A percentile compares a stretch with the other conserved stretches of the same genome.
Evolutionary conservation across 2,888 invertebrate species (phyloP).

Genomic region (Cordilura impudica): DNA sequence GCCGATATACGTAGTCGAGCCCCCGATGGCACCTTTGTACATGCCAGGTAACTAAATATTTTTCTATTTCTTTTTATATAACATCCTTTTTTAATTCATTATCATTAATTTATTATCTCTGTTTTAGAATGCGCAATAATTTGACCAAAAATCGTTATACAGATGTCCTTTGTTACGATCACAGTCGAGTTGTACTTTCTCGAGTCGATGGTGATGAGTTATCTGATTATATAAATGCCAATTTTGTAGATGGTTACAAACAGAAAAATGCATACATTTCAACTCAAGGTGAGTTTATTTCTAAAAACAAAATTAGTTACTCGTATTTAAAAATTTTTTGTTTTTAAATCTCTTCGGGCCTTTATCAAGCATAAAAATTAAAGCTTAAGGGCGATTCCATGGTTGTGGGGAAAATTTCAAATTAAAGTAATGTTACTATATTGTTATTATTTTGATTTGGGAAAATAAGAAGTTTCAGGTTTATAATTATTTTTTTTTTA

Average conservation of each 20-base stretch:
- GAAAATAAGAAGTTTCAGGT: too few relatives aligned
- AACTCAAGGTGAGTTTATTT: slow-evolving; percentile 88
- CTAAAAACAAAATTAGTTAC: too few relatives aligned
- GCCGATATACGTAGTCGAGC: slow-evolving; percentile 90
- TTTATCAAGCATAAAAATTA: too few relatives aligned
- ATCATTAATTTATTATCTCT: neutral
- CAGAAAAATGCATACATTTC: slow-evolving; percentile 98
- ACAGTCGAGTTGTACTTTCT: slow-evolving; percentile 92
- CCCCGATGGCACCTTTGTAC: slow-evolving; percentile 91
- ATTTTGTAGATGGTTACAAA: slow-evolving; percentile 98
- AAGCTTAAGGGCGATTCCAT: too few relatives aligned
- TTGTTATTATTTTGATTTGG: too few relatives aligned
- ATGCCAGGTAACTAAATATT: slow-evolving; percentile 86
- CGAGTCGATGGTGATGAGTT: slow-evolving; percentile 86
- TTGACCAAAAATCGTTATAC: slow-evolving; percentile 93
- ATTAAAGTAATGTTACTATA: too few relatives aligned
- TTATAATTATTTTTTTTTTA: too few relatives aligned
- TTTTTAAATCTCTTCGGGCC: too few relatives aligned
- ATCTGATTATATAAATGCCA: slow-evolving; percentile 97
- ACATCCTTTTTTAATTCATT: neutral
- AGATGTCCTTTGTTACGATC: slow-evolving; percentile 97
- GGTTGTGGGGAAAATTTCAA: too few relatives aligned
- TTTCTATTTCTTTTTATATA: neutral
- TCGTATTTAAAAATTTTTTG: neutral
- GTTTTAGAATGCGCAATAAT: slow-evolving; percentile 82